Evolutionary conservation across 1,140 invertebrate genomes (phyloP).

Genomic region (Aphelinus certus): DNA sequence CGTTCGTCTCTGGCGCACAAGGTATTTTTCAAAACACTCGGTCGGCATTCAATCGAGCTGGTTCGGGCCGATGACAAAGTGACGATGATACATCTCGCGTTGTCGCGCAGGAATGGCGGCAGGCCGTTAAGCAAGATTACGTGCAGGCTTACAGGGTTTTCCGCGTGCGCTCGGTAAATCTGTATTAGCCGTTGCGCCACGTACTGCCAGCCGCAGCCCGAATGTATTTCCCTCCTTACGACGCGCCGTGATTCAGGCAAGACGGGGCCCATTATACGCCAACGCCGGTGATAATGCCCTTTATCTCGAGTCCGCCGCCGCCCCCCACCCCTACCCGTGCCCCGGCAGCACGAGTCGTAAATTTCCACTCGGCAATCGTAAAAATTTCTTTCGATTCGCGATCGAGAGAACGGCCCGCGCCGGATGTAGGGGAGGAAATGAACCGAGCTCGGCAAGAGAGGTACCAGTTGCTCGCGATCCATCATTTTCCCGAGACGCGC

Average conservation of each 20-base stretch:
- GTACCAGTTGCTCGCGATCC: no score
- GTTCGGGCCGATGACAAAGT: background rate
- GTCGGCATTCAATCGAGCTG: background rate
- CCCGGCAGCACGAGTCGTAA: background rate
- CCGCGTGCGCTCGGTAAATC: conserved; percentile 28
- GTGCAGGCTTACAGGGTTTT: conserved; percentile 11
- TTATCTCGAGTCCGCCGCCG: conserved; percentile 1
- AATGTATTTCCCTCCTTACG: conserved; percentile 29
- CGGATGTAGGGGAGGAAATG: no score
- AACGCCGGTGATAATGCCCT: background rate
- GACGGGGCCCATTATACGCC: background rate
- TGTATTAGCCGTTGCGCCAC: conserved; percentile 18
- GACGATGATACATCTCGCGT: conserved; percentile 24
- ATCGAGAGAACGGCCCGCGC: background rate
- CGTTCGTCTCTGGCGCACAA: no score
- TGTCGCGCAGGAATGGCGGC: background rate
- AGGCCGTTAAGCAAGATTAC: conserved; percentile 25
- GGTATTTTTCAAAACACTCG: no score
- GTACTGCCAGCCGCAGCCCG: background rate
- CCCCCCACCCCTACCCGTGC: background rate
- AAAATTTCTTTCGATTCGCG: background rate
- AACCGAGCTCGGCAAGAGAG: no score
- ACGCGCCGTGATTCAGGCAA: conserved; percentile 21
- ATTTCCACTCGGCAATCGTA: conserved; percentile 8
- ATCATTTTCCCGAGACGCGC: no score